Evolutionary conservation across 1,140 invertebrate genomes (phyloP), one percentile per base, ranked within the genome.

Genomic region (Calephelis nemesis): DNA sequence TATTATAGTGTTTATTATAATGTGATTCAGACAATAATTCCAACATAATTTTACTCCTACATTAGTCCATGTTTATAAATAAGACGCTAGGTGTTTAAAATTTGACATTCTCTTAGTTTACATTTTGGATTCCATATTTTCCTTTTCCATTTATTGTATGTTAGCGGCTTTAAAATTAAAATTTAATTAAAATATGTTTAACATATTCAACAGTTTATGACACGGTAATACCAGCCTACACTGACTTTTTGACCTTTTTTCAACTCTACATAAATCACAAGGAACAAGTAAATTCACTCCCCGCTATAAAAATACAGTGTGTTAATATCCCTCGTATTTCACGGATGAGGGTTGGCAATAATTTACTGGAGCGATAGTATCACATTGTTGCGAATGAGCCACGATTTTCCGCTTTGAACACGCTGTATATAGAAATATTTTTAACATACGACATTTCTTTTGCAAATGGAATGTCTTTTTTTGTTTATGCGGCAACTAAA

Each of bases 311-410:
- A 52, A 52, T 52, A 52, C 50, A 52, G 50, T 9, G 50, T 52
- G 50, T 52, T 52, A 52, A 52, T 52, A 52, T 52, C 50, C 49
- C 49, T 52, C 49, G 49, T 52, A 52, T 52, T 52, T 52, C 49
- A 52, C 49, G 49, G 49, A 15, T 52, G 50, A 52, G 50, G 50
- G 50, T 9, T 45, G 15, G 50, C 50, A 52, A 52, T 52, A 52
- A 52, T 15, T 52, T 52, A 52, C 50, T 15, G 50, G 15, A 52
- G 50, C 50, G 50, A 54, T 54, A 54, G 13, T 54, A 54, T 54
- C 50, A 54, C 50, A 54, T 54, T 54, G 50, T 54, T 54, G 50
- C 50, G 50, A 54, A 54, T 54, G 50, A 54, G 50, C 50, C 50
- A 54, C 50, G 50, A 54, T 54, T 54, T 54, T 54, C 50, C 50